These are phyloP conservation scores for Trypoxylon attenuatum DNA, from an alignment of 2,888 invertebrate genomes.

Conservation along the genomic window DNA sequence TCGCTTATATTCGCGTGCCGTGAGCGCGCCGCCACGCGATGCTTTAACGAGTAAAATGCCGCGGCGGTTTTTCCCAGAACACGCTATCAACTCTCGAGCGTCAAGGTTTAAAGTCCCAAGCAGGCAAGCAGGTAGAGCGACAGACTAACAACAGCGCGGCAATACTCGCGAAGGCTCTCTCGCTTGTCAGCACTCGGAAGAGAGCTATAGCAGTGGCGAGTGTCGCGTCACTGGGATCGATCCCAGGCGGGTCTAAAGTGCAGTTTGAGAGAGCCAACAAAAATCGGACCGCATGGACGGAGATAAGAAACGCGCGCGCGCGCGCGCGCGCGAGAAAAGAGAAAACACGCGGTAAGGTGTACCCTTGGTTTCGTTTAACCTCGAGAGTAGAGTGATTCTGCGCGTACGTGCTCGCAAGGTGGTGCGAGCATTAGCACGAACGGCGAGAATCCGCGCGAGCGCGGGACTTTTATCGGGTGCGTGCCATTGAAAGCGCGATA, in stretches of 20 bases:
- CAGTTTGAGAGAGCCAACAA: constrained; percentile 28
- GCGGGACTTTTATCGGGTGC: too few species aligned
- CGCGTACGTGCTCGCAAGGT: too few species aligned
- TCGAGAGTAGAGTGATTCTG: not conserved
- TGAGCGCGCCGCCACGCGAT: not conserved
- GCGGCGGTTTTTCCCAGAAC: constrained; percentile 35
- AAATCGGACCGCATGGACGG: constrained; percentile 9
- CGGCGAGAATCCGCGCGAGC: not conserved
- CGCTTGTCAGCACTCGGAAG: not conserved
- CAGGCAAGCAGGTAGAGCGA: not conserved
- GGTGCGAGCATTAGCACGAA: too few species aligned
- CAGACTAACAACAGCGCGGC: too few species aligned
- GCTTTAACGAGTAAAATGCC: not conserved
- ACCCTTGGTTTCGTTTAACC: too few species aligned
- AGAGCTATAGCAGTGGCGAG: constrained; percentile 14
- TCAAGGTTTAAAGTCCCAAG: constrained; percentile 23
- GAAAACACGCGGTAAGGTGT: too few species aligned
- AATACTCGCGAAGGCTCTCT: constrained; percentile 29
- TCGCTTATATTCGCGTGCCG: not conserved
- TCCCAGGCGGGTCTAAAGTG: constrained; percentile 43
- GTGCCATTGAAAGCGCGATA: not conserved
- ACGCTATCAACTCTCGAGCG: constrained; percentile 20
- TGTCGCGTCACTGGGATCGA: constrained; percentile 24
- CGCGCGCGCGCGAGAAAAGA: constrained; percentile 30
- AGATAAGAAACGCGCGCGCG: constrained; percentile 13